Evolutionary conservation across 2,888 invertebrate genomes (phyloP), one percentile per base, ranked within the genome.

Genomic region (Drosophila affinis): DNA sequence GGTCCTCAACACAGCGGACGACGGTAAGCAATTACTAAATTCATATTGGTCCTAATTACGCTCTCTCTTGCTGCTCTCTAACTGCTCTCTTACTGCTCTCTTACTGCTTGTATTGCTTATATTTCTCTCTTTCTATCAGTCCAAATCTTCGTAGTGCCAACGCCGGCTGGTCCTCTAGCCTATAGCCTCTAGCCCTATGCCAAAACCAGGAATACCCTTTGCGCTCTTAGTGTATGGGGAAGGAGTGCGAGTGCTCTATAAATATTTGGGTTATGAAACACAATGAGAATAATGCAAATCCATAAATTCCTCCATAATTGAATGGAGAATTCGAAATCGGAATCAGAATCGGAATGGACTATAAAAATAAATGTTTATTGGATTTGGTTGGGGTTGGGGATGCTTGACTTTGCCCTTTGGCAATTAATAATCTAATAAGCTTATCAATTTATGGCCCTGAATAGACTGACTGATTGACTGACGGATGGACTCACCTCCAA

Each of bases 401-500:
- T 45, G 45, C 18, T n/a, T n/a, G 12, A 45, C 21, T 61, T 32
- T 32, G 39, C 39, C 39, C 39, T 29, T 27, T 29, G 32, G 34
- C 18, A 46, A 57, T 57, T n/a, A 32, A 24, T 44, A 48, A 55
- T 65, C 39, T 47, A 34, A 64, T 10, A 49, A 29, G 34, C 9
- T 32, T 39, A 39, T 39, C 39, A 39, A 46, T 17, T 24, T 39
- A 44, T 24, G 18, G 27, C 9, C 27, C 17, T 49, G 24, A 39
- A 39, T 44, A n/a, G 27, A 27, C 9, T 27, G 21, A 45, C 44
- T 39, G 48, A 44, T 12, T 27, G 34, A 34, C 34, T 27, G 46
- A 87, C 29, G 17, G 21, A 39, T 51, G 39, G 46, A 87, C 88
- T 90, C 75, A 92, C 92, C 91, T 92, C 92, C 71, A 92, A 79